A percentile compares a stretch with the other conserved stretches of the same genome.
These are phyloP conservation scores for Actinernus sp. DNA, from an alignment of 92 coral and sea anemone species.

Conservation along the genomic window DNA sequence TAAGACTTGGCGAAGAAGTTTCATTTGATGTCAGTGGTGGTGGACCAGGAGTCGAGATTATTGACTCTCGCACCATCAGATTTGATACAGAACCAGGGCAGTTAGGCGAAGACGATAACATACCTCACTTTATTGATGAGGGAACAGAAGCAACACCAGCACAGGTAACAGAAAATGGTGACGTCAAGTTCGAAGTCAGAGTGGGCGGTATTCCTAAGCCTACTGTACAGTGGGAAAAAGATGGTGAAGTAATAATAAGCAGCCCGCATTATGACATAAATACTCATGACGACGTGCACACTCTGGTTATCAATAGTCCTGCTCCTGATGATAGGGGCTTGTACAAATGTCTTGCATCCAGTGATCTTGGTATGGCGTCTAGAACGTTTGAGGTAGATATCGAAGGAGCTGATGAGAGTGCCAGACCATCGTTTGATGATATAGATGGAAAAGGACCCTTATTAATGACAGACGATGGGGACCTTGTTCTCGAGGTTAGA, in stretches of 20 bases:
- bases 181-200: constrained; percentile 79
- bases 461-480: constrained; percentile 85
- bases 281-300: constrained; percentile 68
- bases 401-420: constrained; percentile 56
- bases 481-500: constrained; percentile 79
- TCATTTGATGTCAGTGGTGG: constrained; percentile 22
- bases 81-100: constrained; percentile 16
- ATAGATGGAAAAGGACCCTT: constrained; percentile 50
- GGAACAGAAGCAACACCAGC: constrained; percentile 57
- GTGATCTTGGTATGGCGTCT: constrained; percentile 74
- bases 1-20: constrained; percentile 19
- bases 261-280: constrained; percentile 67
- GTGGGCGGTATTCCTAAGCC: constrained; percentile 75
- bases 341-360: constrained; percentile 81
- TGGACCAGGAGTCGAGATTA: constrained; percentile 34
- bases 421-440: constrained; percentile 59
- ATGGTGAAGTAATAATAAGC: constrained; percentile 57
- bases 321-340: constrained; percentile 77
- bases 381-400: constrained; percentile 82
- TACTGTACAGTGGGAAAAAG: constrained; percentile 75
- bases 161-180: constrained; percentile 76
- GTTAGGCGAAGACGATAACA: constrained; percentile 28
- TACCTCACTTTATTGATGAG: constrained; percentile 69
- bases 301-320: constrained; percentile 77
- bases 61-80: constrained; percentile 55